Base-by-base conservation (phyloP, 2,797 vertebrate genomes). In the Megalops cyprinoides region DNA sequence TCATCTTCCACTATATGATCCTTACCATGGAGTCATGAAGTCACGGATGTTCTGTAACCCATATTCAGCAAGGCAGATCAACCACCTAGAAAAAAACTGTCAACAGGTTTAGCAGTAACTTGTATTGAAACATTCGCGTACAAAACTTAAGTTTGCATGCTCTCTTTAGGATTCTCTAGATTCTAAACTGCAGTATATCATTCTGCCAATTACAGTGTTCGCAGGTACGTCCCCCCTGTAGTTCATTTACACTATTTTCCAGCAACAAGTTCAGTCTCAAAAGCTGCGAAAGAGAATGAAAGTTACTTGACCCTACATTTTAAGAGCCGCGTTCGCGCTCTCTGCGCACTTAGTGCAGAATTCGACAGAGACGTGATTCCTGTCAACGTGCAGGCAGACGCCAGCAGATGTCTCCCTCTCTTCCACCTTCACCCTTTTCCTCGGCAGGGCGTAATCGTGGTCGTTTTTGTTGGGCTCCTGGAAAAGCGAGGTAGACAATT, bases 31-130 rank as follows among this genome's bases (percentile, higher is more conserved):
- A 95, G 96, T 94, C 96, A 95, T 92, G 96, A 94, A 94, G 96
- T 92, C 93, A 95, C 94, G 95, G 96, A 92, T 94, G 95, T 94
- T 96, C 97, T 96, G 96, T 96, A 95, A 97, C 95, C 96, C 96
- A 94, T 91, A 96, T 94, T 95, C 95, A 94, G 94, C 96, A 96
- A 95, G 96, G 96, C 92, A 95, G 95, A 96, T 93, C 96, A 97
- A 97, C 94, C 96, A 98, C 97, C 97, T 99, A 98, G 97, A 97
- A 98, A 94, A 99, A 97, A 99, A 99, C 97, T 99, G 96, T 96
- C 97, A 97, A 98, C 96, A 98, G 93, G 95, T 98, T 99, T 98
- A 99, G 97, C 97, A 99, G 97, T 97, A 97, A 98, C 92, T 94
- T 95, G 96, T 94, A 95, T 92, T 93, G 85, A 90, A 78, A 90